Evolutionary conservation across 2,888 invertebrate species (phyloP).

Genomic region (Pteria penguin): DNA sequence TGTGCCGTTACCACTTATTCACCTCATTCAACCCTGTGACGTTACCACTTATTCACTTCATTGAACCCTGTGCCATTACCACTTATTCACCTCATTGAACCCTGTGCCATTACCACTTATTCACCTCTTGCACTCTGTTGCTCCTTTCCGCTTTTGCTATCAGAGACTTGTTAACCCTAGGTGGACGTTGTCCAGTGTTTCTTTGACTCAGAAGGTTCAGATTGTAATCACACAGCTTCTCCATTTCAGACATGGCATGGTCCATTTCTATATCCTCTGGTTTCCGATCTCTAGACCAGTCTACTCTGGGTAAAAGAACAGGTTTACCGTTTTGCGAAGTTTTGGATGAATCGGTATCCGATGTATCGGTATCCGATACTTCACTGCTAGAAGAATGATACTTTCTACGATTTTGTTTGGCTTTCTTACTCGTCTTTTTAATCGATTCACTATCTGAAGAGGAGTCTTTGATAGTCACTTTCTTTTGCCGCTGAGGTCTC

Average conservation of each 20-base stretch:
- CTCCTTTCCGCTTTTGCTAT: not conserved
- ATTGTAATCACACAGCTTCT: not conserved
- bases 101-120: not conserved
- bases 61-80: too few relatives aligned
- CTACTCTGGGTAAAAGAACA: not conserved
- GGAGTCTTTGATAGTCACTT: not conserved
- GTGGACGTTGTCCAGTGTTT: not conserved
- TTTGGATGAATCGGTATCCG: not conserved
- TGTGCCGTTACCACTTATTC: too few relatives aligned
- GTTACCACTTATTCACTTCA: too few relatives aligned
- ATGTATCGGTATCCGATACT: not conserved
- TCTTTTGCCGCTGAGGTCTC: not conserved
- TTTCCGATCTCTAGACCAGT: not conserved
- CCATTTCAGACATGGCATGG: not conserved
- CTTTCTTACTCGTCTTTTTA: not conserved
- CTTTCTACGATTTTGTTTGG: not conserved
- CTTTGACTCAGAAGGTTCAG: not conserved
- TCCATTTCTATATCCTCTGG: not conserved
- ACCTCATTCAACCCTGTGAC: too few relatives aligned
- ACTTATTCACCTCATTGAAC: too few relatives aligned
- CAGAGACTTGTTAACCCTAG: not conserved
- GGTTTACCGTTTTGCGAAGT: not conserved
- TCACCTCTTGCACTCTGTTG: not conserved
- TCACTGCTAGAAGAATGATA: not conserved
- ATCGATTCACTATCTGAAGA: not conserved